Conservation (phyloP, 2,888 invertebrate species). For the Coenonympha glycerion region DNA sequence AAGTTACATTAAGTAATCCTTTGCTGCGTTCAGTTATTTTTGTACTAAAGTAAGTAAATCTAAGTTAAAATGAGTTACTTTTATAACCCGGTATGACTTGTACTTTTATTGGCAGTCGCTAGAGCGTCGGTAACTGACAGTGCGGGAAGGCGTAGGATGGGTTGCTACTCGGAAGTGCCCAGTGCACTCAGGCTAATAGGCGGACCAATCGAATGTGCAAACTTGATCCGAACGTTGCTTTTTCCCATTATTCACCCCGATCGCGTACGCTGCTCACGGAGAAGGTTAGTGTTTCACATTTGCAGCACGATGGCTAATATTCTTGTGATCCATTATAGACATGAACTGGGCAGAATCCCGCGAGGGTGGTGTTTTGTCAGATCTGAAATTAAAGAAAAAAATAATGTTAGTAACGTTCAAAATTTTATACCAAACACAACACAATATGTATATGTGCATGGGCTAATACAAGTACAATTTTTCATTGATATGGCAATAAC, state of each 20-base stretch:
- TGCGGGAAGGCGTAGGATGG: constrained; percentile 44
- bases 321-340: constrained; percentile 27
- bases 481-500: not conserved
- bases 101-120: constrained; percentile 74
- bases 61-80: constrained; percentile 57
- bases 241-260: constrained; percentile 73
- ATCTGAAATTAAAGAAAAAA: constrained; percentile 30
- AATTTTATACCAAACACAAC: not conserved
- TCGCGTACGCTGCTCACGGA: constrained; percentile 45
- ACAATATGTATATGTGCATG: not conserved
- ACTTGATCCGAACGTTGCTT: constrained; percentile 72
- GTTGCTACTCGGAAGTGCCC: constrained; percentile 58
- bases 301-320: constrained; percentile 30
- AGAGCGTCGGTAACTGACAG: constrained; percentile 73
- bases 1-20: constrained; percentile 43
- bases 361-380: constrained; percentile 8
- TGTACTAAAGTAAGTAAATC: constrained; percentile 71
- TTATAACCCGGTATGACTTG: constrained; percentile 69
- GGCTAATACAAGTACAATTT: not conserved
- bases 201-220: constrained; percentile 71
- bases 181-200: constrained; percentile 53
- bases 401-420: not conserved
- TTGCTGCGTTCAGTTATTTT: constrained; percentile 42
- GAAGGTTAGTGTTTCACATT: constrained; percentile 46
- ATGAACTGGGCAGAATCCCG: not conserved